A percentile compares a stretch with the other conserved stretches of the same genome.
Evolutionary conservation across 2,888 invertebrate genomes (phyloP).

Genomic region (Phrixothrix hirtus): DNA sequence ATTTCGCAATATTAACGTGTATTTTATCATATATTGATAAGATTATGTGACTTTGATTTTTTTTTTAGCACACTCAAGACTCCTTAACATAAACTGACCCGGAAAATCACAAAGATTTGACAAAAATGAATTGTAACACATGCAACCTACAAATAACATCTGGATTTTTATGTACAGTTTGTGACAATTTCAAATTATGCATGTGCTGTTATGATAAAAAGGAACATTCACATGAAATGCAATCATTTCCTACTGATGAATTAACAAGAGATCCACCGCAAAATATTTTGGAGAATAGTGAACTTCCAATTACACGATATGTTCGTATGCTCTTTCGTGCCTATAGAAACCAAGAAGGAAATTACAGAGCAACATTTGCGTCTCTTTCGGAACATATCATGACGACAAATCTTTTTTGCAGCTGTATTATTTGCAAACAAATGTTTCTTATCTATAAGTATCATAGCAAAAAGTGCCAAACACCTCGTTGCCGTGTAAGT

Average conservation of each 20-base stretch:
- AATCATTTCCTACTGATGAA: background rate
- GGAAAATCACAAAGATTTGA: background rate
- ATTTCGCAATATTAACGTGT: conserved; percentile 1
- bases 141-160: background rate
- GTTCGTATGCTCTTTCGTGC: background rate
- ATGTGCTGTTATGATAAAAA: background rate
- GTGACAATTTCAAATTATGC: conserved; percentile 6
- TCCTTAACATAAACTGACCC: background rate
- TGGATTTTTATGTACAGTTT: conserved; percentile 1
- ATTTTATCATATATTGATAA: conserved; percentile 1
- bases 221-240: conserved; percentile 10
- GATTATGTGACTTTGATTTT: conserved; percentile 5
- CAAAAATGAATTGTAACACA: conserved; percentile 6
- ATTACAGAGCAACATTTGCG: background rate
- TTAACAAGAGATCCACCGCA: background rate
- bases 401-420: conserved; percentile 2
- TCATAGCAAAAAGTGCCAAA: conserved; percentile 5
- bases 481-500: background rate
- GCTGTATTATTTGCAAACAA: conserved; percentile 9
- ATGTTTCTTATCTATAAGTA: conserved; percentile 2
- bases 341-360: background rate
- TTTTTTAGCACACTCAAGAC: conserved; percentile 13
- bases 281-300: background rate
- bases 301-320: background rate
- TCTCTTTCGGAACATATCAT: conserved; percentile 1